Evolutionary conservation across 2,888 invertebrate genomes (phyloP).

Genomic region (Creontiades dilutus): DNA sequence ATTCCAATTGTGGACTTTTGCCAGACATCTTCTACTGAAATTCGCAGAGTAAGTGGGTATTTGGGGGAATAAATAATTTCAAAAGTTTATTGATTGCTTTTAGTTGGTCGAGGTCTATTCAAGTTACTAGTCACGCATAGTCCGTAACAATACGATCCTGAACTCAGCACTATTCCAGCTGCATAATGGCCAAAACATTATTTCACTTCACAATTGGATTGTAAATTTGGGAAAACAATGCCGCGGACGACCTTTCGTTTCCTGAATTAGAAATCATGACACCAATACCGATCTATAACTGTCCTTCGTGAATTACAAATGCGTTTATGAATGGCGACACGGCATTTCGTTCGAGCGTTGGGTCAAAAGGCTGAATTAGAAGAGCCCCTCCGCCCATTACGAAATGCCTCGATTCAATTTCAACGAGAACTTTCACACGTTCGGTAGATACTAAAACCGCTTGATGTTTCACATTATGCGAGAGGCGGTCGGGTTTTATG

Average conservation of each 20-base stretch:
- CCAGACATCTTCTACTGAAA: no score
- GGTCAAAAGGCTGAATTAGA: neutral
- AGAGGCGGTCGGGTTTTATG: constrained; percentile 4
- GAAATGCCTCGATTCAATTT: neutral
- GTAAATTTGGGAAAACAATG: constrained; percentile 36
- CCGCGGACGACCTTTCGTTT: neutral
- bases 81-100: no score
- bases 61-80: no score
- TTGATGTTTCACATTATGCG: neutral
- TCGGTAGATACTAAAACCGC: neutral
- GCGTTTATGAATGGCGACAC: neutral
- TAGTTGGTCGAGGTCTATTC: no score
- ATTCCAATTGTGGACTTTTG: no score
- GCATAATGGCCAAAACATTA: neutral
- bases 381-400: neutral
- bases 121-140: no score
- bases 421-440: constrained; percentile 7
- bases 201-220: constrained; percentile 15
- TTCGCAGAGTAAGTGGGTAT: no score
- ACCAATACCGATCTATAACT: constrained; percentile 5
- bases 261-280: constrained; percentile 39
- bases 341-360: neutral
- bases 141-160: neutral
- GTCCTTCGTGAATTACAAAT: constrained; percentile 7
- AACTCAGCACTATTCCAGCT: neutral